phyloP scores from a whole-genome alignment of 2,888 invertebrate species.

The Melieria crassipennis region DNA sequence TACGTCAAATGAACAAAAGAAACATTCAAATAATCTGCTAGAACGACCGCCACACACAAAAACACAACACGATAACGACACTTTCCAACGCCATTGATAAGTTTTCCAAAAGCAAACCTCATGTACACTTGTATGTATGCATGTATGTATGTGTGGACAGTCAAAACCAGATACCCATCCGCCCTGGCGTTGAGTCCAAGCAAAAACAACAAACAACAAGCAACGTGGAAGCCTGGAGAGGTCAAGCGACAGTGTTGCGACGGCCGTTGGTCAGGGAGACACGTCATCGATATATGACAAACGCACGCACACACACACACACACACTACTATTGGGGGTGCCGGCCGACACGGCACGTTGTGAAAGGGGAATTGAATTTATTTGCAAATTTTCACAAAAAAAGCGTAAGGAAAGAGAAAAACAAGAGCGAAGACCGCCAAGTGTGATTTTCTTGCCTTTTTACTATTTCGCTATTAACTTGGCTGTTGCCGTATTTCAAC shows the following conservation, averaged over 20 bases:
- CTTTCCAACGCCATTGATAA: conserved; percentile 38
- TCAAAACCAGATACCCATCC: conserved; percentile 40
- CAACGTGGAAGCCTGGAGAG: neutral
- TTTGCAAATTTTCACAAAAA: no score
- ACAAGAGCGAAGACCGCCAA: conserved; percentile 33
- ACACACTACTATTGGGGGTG: no score
- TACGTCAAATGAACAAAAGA: conserved; percentile 9
- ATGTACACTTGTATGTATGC: neutral
- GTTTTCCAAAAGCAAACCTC: conserved; percentile 10
- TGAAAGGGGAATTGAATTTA: no score
- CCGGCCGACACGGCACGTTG: no score
- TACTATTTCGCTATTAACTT: no score
- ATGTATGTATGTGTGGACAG: neutral
- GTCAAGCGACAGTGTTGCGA: neutral
- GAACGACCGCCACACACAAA: neutral
- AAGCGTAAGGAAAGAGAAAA: conserved; percentile 13
- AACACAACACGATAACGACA: conserved; percentile 12
- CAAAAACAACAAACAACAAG: neutral
- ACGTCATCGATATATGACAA: no score
- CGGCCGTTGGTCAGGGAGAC: neutral
- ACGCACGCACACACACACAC: no score
- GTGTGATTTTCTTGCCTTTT: conserved; percentile 19
- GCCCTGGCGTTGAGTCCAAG: conserved; percentile 30
- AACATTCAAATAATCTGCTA: conserved; percentile 23
- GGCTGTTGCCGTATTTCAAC: no score